Conservation (phyloP, 2,113 vertebrate species). For the Nannospalax galili region DNA sequence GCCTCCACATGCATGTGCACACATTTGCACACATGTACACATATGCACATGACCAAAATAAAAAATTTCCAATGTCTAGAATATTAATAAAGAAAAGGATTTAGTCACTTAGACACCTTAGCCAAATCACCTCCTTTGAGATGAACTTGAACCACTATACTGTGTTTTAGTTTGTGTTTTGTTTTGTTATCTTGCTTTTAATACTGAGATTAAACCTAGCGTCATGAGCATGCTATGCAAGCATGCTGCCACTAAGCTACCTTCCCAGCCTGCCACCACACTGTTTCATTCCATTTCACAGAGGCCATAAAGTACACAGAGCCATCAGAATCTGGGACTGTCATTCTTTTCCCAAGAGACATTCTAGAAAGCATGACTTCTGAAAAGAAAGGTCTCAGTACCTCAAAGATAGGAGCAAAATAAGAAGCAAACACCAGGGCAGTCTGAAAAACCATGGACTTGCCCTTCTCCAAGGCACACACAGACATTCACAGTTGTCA, state of each 20-base stretch:
- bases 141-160: neutral
- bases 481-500: fast-evolving
- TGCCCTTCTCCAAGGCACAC: neutral
- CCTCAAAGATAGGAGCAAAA: neutral
- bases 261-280: neutral
- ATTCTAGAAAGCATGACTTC: neutral
- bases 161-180: neutral
- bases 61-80: neutral
- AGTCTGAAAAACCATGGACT: fast-evolving
- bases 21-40: neutral
- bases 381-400: neutral
- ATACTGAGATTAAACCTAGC: neutral
- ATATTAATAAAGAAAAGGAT: neutral
- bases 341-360: neutral
- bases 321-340: neutral
- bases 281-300: neutral
- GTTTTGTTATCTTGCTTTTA: neutral
- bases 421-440: neutral
- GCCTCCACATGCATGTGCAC: neutral
- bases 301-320: neutral
- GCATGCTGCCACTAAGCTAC: neutral
- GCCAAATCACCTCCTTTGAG: too few relatives aligned
- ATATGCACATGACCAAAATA: neutral
- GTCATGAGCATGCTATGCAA: too few relatives aligned
- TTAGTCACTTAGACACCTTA: neutral